Evolutionary conservation across 2,113 vertebrate genomes (phyloP), one percentile per base, ranked within the genome.

Genomic region (Alectura lathami): DNA sequence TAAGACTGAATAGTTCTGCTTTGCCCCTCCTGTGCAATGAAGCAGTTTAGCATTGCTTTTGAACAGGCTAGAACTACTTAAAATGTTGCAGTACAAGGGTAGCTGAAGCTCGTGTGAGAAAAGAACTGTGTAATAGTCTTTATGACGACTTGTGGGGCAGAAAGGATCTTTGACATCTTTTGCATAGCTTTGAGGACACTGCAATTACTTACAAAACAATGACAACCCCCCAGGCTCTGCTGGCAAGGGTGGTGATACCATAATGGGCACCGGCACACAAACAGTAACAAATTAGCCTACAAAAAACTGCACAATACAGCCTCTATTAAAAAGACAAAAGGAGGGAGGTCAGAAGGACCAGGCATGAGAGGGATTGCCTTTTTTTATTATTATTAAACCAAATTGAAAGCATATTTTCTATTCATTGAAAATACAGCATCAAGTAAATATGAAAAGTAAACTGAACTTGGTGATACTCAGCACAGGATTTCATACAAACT

Each of bases 21-120:
- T 78, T 84, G 43, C 17, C 30, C 32, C 10, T 66, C 36, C 24
- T 75, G 70, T 38, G 32, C 69, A 82, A 59, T 82, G 78, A 74
- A 89, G 5, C 27, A n/a, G 86, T 91, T 86, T 77, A 84, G 66
- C 36, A 4, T 21, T 54, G 38, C 34, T 95, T 50, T 84, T 70
- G 27, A 89, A 27, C 26, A 75, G 18, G 10, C 74, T 36, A 84
- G 45, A 76, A 13, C 72, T 92, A 89, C 38, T 36, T 48, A 20
- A 81, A 77, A 80, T 76, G 60, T 82, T 93, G 30, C 38, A 59
- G 9, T 22, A n/a, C 17, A 50, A 86, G 10, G 73, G 60, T 54
- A 89, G 81, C 60, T 81, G 78, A 22, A 96, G 21, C 51, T 72
- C 51, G 78, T 95, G 21, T 74, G 54, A 88, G 82, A 89, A 73